These are phyloP conservation scores for Pseudanteris insignis DNA, from an alignment of 2,888 invertebrate species.

Conservation along the genomic window DNA sequence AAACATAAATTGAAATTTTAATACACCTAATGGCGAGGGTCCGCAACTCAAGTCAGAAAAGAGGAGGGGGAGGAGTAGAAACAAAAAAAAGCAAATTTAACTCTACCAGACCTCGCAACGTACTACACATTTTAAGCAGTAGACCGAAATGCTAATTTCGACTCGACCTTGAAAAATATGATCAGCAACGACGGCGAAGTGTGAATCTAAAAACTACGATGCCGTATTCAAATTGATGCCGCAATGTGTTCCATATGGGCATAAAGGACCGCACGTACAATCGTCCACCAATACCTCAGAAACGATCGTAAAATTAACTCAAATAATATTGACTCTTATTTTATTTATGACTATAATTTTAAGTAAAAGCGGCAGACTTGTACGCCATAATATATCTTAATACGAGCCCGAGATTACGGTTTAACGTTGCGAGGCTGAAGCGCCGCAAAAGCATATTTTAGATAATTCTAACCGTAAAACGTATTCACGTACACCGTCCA, in stretches of 20 bases:
- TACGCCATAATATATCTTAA: conserved; percentile 1
- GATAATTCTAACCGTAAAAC: conserved; percentile 1
- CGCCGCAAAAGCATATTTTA: conserved; percentile 5
- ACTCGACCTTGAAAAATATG: not conserved
- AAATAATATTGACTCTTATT: conserved; percentile 3
- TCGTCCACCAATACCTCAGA: conserved; percentile 5
- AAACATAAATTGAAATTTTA: too few species aligned
- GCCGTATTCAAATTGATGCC: not conserved
- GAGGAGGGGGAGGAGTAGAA: too few species aligned
- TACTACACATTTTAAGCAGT: too few species aligned
- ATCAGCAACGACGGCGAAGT: not conserved
- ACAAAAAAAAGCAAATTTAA: too few species aligned
- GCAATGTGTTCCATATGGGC: conserved; percentile 2
- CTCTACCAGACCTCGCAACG: too few species aligned
- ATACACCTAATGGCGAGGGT: too few species aligned
- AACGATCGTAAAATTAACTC: conserved; percentile 10
- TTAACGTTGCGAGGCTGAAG: not conserved
- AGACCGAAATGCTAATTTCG: too few species aligned
- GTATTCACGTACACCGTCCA: too few species aligned
- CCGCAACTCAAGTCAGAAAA: too few species aligned
- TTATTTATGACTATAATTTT: conserved; percentile 7
- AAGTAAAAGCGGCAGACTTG: conserved; percentile 1
- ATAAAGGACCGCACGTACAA: conserved; percentile 5
- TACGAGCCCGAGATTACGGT: not conserved
- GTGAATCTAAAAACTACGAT: too few species aligned